Evolutionary conservation across 2,797 vertebrate genomes (phyloP), one percentile per base, ranked within the genome.

Genomic region (Hippopotamyrus pictus): DNA sequence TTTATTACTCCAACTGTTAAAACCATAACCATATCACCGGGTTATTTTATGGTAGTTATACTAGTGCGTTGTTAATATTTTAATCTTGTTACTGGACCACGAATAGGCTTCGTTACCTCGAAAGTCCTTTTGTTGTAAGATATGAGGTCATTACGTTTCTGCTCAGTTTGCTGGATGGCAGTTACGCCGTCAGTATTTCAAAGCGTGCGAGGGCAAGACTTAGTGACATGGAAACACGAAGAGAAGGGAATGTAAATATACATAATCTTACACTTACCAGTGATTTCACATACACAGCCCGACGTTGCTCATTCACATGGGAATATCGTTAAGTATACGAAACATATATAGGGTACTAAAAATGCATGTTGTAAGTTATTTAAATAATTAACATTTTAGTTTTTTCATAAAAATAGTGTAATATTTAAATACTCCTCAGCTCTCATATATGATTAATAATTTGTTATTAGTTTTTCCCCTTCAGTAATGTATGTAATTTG

Each of bases 51-150:
- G 41, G 7, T 82, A 73, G 69, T 6, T 41, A 6, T 73, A 82
- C n/a, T 82, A 82, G 41, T 46, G 76, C 17, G 8, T 46, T 46
- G 76, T 8, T 82, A 22, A 41, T 11, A 22, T 82, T 85, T 48
- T 85, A 50, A 85, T 85, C 48, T 29, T 29, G n/a, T 29, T 85
- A 85, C 33, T 51, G 82, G 82, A 50, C 46, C 9, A 5, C n/a
- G 12, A 82, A 54, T 46, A 41, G 76, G 73, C 54, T 88, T 29
- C 6, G 19, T 89, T 48, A 84, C 76, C 79, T 57, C 57, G 51
- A 37, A 53, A 83, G 29, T 84, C 41, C 76, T n/a, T 54, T 41
- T 83, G 73, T 46, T 83, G 88, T 85, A 85, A 85, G 82, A 51
- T 85, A 50, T 85, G 82, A 85, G 82, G 79, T 79, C 76, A 82